A percentile compares a stretch with the other conserved stretches of the same genome.
phyloP scores from a whole-genome alignment of 2,113 vertebrate genomes.

The Alethe castanea region DNA sequence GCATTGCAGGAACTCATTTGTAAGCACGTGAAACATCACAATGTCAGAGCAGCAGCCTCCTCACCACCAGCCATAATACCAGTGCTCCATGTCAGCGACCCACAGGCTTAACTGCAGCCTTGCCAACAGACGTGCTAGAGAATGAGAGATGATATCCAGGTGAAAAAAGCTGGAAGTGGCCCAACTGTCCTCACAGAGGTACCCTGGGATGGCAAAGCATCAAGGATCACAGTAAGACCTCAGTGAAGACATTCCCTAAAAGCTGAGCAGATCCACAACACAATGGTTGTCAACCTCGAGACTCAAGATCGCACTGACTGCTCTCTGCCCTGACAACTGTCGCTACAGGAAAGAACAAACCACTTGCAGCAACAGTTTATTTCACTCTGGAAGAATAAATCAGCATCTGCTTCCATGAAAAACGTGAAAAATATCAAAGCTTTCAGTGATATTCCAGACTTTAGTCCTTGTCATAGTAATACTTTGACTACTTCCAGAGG shows the following conservation, averaged over 20 bases:
- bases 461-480: background rate
- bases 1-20: background rate
- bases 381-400: background rate
- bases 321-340: background rate
- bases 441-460: background rate
- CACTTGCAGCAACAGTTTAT: background rate
- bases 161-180: background rate
- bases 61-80: background rate
- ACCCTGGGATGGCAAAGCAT: background rate
- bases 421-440: background rate
- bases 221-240: rapidly evolving
- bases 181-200: background rate
- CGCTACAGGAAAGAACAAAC: background rate
- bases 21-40: background rate
- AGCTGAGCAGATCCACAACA: background rate
- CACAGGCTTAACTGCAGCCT: background rate
- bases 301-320: rapidly evolving
- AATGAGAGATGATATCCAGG: background rate
- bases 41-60: background rate
- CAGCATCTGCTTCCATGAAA: background rate
- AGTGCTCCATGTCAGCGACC: rapidly evolving
- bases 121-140: rapidly evolving
- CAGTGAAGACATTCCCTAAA: background rate
- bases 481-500: background rate
- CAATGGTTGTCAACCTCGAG: rapidly evolving